phyloP scores from a whole-genome alignment of 1,140 invertebrate species.

The Scylla paramamosain region DNA sequence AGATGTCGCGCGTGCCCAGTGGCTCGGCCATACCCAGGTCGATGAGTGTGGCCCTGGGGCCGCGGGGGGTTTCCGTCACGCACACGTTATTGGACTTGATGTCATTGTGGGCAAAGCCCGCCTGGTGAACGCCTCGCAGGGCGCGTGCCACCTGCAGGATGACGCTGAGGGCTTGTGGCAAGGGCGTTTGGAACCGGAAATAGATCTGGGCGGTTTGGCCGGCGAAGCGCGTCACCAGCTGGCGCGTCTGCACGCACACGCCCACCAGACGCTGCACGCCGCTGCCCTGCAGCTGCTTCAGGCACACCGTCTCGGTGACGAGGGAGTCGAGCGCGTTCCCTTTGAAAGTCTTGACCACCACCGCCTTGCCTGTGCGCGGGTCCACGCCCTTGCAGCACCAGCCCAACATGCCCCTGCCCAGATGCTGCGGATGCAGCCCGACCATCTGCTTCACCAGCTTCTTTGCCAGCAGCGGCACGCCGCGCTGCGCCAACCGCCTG shows the following conservation, averaged over 20 bases:
- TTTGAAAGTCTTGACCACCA: no score
- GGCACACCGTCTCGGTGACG: no score
- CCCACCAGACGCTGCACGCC: background rate
- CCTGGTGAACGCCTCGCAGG: background rate
- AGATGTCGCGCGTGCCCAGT: background rate
- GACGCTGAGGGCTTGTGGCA: background rate
- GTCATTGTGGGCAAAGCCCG: background rate
- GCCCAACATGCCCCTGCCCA: no score
- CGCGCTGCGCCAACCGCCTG: no score
- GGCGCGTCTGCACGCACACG: background rate
- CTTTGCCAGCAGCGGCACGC: no score
- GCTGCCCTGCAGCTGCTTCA: no score
- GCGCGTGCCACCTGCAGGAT: background rate
- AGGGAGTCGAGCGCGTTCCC: no score
- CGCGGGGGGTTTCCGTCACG: background rate
- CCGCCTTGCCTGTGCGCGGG: no score
- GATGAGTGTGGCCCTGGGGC: background rate
- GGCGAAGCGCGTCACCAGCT: background rate
- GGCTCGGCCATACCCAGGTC: background rate
- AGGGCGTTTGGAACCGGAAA: background rate
- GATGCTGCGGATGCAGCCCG: no score
- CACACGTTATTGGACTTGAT: background rate
- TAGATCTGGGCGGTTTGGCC: background rate
- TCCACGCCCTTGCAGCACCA: no score
- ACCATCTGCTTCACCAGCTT: no score